Base-by-base conservation (phyloP, 92 coral and sea anemone genomes). In the Muricea muricata region DNA sequence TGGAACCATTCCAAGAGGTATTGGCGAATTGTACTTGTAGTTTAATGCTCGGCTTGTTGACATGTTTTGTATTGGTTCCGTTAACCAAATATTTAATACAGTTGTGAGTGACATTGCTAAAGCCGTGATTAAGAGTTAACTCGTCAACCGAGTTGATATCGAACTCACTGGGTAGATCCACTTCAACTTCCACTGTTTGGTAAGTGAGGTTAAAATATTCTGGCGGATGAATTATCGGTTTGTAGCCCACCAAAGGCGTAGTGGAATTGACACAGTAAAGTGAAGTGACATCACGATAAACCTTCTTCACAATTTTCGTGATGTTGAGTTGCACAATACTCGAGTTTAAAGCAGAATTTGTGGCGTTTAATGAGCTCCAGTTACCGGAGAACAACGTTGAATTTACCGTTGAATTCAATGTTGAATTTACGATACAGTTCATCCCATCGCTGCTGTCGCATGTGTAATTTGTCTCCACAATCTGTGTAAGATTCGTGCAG, bases 1-100 rank as follows among this genome's bases (percentile, higher is more conserved):
- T 55, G 24, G 80, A 60, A 23, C 84, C 81, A 15, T 88, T 90
- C 99, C 99, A 96, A 41, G 90, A 89, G 34, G 92, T 85, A 89
- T 93, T 85, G 10, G 90, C 52, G 32, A 77, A 77, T 23, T 54
- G 54, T 1, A 77, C 31, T 1, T 39, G 70, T 14, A 77, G 32
- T 57, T 15, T 39, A 56, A 77, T 24, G 24, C 25, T 77, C 15
- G 82, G 70, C 13, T 34, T 54, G 23, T n/a, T 57, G 26, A 46
- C 63, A 75, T 75, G 9, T 77, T 14, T 32, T 6, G 69, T 77
- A 41, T 75, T 15, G 4, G 65, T 41, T 32, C 82, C 57, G 52
- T 77, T 54, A 32, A 77, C 52, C 0, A 34, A 33, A 56, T 54
- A 57, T 2, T 52, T 34, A 4, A 70, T 77, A 57, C 80, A 75